Evolutionary conservation across 2,888 invertebrate genomes (phyloP).

Genomic region (Meliscaeva auricollis): DNA sequence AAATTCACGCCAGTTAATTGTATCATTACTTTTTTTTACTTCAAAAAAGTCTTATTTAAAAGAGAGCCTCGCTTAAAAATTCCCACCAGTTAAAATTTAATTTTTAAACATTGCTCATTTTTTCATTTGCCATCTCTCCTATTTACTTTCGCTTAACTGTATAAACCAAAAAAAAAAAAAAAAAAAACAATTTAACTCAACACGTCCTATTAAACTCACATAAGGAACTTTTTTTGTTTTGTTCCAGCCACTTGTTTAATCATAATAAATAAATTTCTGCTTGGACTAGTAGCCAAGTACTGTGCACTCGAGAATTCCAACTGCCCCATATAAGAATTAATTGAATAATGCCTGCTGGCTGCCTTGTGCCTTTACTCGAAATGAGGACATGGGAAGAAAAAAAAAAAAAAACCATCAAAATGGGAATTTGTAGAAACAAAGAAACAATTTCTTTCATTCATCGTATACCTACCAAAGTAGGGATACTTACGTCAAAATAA

Average conservation of each 20-base stretch:
- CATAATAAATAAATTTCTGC: slow-evolving; percentile 33
- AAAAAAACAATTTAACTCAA: slow-evolving; percentile 6
- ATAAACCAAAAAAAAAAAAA: background rate
- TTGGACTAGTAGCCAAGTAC: slow-evolving; percentile 17
- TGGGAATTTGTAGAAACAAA: slow-evolving; percentile 6
- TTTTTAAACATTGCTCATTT: too few species aligned
- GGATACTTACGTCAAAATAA: background rate
- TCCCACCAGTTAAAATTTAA: too few species aligned
- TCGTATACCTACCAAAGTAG: background rate
- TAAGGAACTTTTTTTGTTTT: background rate
- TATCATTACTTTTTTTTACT: too few species aligned
- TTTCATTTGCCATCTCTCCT: too few species aligned
- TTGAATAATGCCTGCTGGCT: slow-evolving; percentile 34
- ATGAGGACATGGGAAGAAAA: slow-evolving; percentile 3
- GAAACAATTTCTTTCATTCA: slow-evolving; percentile 28
- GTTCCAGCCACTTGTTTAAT: slow-evolving; percentile 9
- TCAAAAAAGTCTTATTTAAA: too few species aligned
- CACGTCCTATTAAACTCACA: slow-evolving; percentile 3
- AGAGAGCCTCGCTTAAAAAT: too few species aligned
- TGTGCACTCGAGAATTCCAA: slow-evolving; percentile 9
- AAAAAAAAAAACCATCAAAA: background rate
- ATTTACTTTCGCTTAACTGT: background rate
- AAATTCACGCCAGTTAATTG: too few species aligned
- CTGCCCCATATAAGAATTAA: slow-evolving; percentile 29
- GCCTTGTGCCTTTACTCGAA: background rate